These are phyloP conservation scores for Arctocebus calabarensis DNA, from an alignment of 2,797 vertebrate species.

Conservation along the genomic window DNA sequence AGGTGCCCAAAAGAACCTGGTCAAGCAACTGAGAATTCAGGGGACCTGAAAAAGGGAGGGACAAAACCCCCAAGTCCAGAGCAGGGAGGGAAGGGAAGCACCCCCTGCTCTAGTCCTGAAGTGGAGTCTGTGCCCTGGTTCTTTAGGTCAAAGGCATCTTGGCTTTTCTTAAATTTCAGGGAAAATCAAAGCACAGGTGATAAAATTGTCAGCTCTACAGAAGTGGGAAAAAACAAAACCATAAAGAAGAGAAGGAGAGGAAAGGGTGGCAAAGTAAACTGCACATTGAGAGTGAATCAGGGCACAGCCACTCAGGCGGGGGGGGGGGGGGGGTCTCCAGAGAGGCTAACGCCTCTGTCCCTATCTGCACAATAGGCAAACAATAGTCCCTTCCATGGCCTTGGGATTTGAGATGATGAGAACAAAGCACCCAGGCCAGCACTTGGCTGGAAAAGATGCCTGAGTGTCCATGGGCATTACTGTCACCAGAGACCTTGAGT, in stretches of 20 bases:
- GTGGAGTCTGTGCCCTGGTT: accelerated
- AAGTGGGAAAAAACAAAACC: neutral
- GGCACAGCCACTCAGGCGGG: neutral
- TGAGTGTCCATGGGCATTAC: no score
- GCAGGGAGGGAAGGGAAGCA: neutral
- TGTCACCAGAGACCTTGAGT: neutral
- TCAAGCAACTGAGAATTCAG: neutral
- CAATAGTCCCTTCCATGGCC: accelerated
- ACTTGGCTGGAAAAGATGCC: neutral
- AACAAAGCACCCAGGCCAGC: neutral
- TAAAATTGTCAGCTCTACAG: neutral
- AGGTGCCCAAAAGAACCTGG: neutral
- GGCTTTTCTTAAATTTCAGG: neutral
- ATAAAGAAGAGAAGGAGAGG: neutral
- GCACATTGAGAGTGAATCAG: neutral
- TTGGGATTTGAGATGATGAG: neutral
- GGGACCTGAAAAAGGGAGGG: neutral
- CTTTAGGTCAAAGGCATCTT: neutral
- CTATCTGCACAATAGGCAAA: no score
- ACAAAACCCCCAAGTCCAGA: no score
- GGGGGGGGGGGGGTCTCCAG: neutral
- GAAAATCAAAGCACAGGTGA: neutral
- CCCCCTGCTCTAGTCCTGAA: neutral
- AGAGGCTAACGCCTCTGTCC: neutral
- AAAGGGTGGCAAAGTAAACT: neutral